Evolutionary conservation across 2,888 invertebrate genomes (phyloP).

Genomic region (Dyspetes luteomarginatus): DNA sequence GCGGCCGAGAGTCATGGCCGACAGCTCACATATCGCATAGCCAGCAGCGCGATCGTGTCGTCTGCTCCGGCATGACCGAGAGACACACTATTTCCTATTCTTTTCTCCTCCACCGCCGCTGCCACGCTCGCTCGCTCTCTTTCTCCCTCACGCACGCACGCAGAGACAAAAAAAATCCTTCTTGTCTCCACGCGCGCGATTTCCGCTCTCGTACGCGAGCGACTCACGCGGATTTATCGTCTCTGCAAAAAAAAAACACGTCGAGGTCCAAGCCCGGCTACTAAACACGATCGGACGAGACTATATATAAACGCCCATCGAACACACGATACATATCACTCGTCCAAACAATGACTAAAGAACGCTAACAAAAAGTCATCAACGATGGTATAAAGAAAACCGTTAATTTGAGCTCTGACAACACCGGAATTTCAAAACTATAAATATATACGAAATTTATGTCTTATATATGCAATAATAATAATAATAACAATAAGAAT

Average conservation of each 20-base stretch:
- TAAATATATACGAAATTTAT: too few relatives aligned
- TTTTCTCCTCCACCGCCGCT: too few relatives aligned
- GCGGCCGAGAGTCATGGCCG: conserved; percentile 49
- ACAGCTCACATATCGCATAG: conserved; percentile 10
- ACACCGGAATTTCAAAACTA: too few relatives aligned
- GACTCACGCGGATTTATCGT: neutral
- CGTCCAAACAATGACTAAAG: too few relatives aligned
- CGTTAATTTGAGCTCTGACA: too few relatives aligned
- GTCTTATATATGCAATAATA: too few relatives aligned
- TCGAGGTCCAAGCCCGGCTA: neutral
- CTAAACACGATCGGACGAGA: neutral
- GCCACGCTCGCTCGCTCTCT: neutral
- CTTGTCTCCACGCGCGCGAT: neutral
- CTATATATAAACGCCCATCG: too few relatives aligned
- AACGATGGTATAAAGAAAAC: too few relatives aligned
- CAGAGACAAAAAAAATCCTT: neutral
- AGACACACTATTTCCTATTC: conserved; percentile 23
- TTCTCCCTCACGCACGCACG: too few relatives aligned
- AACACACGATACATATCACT: too few relatives aligned
- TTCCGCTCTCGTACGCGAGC: neutral
- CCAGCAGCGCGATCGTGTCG: conserved; percentile 24
- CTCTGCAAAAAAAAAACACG: neutral
- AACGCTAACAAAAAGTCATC: too few relatives aligned
- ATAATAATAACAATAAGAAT: too few relatives aligned
- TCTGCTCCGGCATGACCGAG: conserved; percentile 21